Conservation (phyloP, 2,113 vertebrate species). For the Numenius arquata region DNA sequence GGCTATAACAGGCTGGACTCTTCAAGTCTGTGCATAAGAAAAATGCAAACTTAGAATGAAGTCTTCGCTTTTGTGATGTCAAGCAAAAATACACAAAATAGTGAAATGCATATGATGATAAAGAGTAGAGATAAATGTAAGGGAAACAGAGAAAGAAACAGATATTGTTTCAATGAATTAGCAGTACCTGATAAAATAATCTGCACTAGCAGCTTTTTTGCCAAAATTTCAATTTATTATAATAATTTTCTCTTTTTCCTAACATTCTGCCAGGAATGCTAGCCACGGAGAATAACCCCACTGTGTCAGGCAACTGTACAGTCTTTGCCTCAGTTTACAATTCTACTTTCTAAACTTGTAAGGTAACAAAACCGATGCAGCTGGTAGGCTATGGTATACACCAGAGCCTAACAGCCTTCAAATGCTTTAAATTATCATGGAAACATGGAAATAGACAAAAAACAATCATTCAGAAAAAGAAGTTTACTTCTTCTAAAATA, state of each 20-base stretch:
- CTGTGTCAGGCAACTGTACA: neutral
- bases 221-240: neutral
- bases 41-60: neutral
- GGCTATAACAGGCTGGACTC: neutral
- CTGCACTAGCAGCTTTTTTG: neutral
- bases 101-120: neutral
- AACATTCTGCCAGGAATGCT: neutral
- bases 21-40: neutral
- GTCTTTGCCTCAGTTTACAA: neutral
- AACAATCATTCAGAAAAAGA: neutral
- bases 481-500: neutral
- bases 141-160: slow-evolving; percentile 22
- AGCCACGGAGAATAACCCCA: neutral
- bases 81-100: neutral
- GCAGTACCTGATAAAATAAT: neutral
- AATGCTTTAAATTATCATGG: neutral
- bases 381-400: neutral
- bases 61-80: neutral
- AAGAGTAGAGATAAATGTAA: neutral
- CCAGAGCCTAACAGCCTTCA: neutral
- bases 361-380: neutral
- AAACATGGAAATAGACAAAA: neutral
- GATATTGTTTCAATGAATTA: neutral
- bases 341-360: neutral
- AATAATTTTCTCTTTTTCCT: neutral